Evolutionary conservation across 2,797 vertebrate genomes (phyloP).

Genomic region (Siniperca obscura): DNA sequence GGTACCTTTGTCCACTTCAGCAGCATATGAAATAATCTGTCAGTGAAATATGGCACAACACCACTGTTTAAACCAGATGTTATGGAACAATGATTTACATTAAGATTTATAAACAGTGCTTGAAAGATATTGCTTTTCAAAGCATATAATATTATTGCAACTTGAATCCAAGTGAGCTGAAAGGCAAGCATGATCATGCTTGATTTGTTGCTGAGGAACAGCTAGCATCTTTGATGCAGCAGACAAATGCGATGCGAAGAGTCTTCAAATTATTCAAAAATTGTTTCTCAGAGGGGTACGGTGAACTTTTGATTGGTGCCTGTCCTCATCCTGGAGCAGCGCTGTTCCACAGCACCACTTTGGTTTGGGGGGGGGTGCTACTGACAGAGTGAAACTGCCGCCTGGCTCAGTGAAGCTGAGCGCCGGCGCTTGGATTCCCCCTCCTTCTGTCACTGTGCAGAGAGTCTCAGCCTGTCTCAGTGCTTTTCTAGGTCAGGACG

Average conservation of each 20-base stretch:
- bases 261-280: slow-evolving; percentile 64
- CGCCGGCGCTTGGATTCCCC: slow-evolving; percentile 62
- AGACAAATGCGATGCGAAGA: slow-evolving; percentile 43
- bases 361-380: slow-evolving; percentile 18
- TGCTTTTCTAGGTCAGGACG: slow-evolving; percentile 81
- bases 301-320: slow-evolving; percentile 73
- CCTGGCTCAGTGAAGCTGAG: slow-evolving; percentile 69
- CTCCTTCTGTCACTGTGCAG: slow-evolving; percentile 66
- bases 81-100: slow-evolving; percentile 23
- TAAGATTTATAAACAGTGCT: slow-evolving; percentile 35
- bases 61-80: slow-evolving; percentile 3
- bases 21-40: slow-evolving; percentile 17
- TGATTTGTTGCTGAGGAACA: slow-evolving; percentile 51
- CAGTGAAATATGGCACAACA: slow-evolving; percentile 19
- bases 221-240: slow-evolving; percentile 51
- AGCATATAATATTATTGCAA: slow-evolving; percentile 21
- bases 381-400: slow-evolving; percentile 63
- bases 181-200: slow-evolving; percentile 35
- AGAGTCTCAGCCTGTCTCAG: slow-evolving; percentile 69
- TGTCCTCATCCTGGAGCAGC: slow-evolving; percentile 50
- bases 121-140: slow-evolving; percentile 34
- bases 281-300: slow-evolving; percentile 41
- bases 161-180: slow-evolving; percentile 39
- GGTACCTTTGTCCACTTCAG: slow-evolving; percentile 6
- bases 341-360: slow-evolving; percentile 49